phyloP scores from a whole-genome alignment of 2,888 invertebrate genomes.

The Campoletis raptor region DNA sequence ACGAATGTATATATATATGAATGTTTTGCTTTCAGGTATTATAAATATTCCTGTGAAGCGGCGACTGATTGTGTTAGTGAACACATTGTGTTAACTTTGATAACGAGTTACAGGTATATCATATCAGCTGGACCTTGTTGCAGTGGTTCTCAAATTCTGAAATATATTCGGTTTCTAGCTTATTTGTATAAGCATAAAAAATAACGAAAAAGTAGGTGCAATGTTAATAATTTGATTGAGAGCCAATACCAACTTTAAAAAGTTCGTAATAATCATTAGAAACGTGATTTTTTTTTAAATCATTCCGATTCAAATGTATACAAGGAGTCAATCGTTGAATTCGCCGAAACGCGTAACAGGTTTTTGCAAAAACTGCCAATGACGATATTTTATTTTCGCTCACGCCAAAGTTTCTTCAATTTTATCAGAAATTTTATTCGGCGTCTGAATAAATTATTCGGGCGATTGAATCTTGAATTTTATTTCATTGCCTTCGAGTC shows the following conservation, averaged over 20 bases:
- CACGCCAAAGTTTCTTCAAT: not conserved
- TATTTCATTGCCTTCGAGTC: not conserved
- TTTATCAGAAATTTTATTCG: not conserved
- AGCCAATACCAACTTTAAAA: too few species aligned
- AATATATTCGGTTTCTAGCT: not conserved
- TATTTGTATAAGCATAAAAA: not conserved
- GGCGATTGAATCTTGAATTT: not conserved
- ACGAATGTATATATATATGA: not conserved
- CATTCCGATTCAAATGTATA: not conserved
- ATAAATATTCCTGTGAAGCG: not conserved
- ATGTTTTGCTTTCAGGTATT: not conserved
- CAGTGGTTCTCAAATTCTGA: constrained; percentile 58
- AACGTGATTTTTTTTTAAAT: too few species aligned
- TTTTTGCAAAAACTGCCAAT: not conserved
- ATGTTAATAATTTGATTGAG: not conserved
- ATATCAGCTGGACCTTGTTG: constrained; percentile 50
- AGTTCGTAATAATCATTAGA: too few species aligned
- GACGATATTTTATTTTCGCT: not conserved
- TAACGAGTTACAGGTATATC: constrained; percentile 77
- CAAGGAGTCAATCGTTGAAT: not conserved
- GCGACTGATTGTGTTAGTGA: constrained; percentile 59
- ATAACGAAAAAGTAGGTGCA: not conserved
- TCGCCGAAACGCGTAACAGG: not conserved
- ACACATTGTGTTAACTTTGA: constrained; percentile 74
- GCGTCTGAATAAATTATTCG: not conserved